phyloP scores from a whole-genome alignment of 1,140 invertebrate genomes.

The Bombus waltoni region DNA sequence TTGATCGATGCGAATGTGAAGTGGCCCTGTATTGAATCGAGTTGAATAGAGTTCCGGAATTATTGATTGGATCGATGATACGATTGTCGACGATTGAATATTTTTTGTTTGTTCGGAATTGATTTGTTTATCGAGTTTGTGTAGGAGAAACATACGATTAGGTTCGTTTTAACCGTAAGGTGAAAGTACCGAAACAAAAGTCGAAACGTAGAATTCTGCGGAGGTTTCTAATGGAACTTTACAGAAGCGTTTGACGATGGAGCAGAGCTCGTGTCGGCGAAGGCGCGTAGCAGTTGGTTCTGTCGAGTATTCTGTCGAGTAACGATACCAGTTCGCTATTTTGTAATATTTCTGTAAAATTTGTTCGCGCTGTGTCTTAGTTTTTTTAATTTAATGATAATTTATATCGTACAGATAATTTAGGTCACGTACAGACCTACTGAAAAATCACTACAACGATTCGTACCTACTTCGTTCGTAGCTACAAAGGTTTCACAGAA shows the following conservation, averaged over 20 bases:
- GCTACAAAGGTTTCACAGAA: neutral
- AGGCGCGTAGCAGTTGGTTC: too few relatives aligned
- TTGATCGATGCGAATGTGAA: conserved; percentile 2
- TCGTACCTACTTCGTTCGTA: too few relatives aligned
- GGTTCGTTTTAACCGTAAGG: too few relatives aligned
- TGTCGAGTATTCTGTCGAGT: too few relatives aligned
- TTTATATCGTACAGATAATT: neutral
- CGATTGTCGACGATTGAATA: neutral
- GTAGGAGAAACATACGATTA: too few relatives aligned
- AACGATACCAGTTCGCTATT: neutral
- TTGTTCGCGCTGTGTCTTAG: neutral
- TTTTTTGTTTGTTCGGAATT: neutral
- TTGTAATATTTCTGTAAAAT: neutral
- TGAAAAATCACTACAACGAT: too few relatives aligned
- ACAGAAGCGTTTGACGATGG: too few relatives aligned
- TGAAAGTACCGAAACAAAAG: too few relatives aligned
- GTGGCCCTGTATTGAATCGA: neutral
- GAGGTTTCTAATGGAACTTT: too few relatives aligned
- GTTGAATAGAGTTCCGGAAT: neutral
- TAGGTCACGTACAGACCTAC: neutral
- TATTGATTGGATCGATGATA: neutral
- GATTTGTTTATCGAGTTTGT: neutral
- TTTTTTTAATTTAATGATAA: neutral
- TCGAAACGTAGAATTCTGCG: too few relatives aligned
- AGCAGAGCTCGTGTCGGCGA: too few relatives aligned